Evolutionary conservation across 1,140 invertebrate species (phyloP), one percentile per base, ranked within the genome.

Genomic region (Zaprionus inermis): DNA sequence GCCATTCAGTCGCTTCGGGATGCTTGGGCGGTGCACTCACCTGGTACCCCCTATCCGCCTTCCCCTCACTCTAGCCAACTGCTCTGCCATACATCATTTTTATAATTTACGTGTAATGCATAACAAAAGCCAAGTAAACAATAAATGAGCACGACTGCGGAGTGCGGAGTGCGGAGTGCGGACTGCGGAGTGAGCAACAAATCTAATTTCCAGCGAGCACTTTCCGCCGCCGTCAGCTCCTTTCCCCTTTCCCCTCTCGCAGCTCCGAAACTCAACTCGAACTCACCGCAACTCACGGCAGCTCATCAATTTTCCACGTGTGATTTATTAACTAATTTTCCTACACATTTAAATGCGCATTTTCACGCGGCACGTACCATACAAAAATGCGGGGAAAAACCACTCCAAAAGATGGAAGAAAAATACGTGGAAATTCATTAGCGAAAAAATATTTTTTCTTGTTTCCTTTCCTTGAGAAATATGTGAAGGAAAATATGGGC

Each of bases 241-340:
- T n/a, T n/a, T 65, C 52, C 32, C 69, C 18, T 22, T 10, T 22
- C 11, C 9, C 44, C 30, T 0, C 7, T 32, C 24, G 0, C 30
- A 9, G 3, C 30, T 32, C 30, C 30, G 6, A 7, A 32, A 32
- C 30, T 9, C 30, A 5, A 28, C 24, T 28, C 30, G 16, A 44
- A 22, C 56, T 49, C 55, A 66, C 63, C 57, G 32, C 63, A 75
- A 79, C 38, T 16, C n/a, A 89, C 77, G 84, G 74, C 75, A 89
- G 79, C 84, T 89, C 84, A 89, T 89, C 84, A 89, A 89, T 89
- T 89, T 84, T 81, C 78, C 75, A 84, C 81, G 72, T 89, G 84
- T 89, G 84, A 89, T 89, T 89, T 89, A 89, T 89, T 84, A 90
- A 89, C 84, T 89, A 90, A 89, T 89, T 89, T 89, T 79, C 75